phyloP scores from a whole-genome alignment of 2,797 vertebrate genomes.

The Ptychadena robeensis region DNA sequence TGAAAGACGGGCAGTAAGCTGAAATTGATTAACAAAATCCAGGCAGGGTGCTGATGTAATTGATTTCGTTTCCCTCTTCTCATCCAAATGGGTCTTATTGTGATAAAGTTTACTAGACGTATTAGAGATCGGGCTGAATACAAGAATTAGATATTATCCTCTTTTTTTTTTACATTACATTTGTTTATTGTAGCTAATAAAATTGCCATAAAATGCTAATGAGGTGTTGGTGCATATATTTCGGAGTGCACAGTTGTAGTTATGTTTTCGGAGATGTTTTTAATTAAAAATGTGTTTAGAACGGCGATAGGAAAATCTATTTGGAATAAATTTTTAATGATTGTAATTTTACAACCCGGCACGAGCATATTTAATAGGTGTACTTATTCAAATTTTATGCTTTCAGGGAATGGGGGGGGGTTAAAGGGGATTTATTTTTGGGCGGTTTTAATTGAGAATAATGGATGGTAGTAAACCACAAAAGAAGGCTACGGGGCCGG shows the following conservation, averaged over 20 bases:
- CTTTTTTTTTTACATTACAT: conserved; percentile 56
- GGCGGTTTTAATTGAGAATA: conserved; percentile 30
- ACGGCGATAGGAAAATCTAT: conserved; percentile 41
- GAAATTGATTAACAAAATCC: conserved; percentile 25
- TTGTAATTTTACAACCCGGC: conserved; percentile 41
- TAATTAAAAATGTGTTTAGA: conserved; percentile 56
- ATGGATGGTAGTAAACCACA: conserved; percentile 13
- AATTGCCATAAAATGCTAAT: conserved; percentile 60
- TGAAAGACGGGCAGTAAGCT: neutral
- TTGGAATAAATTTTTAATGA: conserved; percentile 57
- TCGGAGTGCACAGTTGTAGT: conserved; percentile 53
- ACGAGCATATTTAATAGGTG: conserved; percentile 35
- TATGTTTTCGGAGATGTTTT: conserved; percentile 55
- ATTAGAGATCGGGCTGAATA: conserved; percentile 48
- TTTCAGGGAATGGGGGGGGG: conserved; percentile 6
- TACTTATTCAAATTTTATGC: conserved; percentile 48
- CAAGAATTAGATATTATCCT: conserved; percentile 48
- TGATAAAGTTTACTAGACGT: conserved; percentile 54
- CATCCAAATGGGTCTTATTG: conserved; percentile 42
- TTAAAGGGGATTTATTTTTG: conserved; percentile 37
- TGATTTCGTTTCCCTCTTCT: conserved; percentile 10
- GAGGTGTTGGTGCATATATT: conserved; percentile 55
- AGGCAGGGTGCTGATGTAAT: conserved; percentile 27
- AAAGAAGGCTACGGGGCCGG: conserved; percentile 20
- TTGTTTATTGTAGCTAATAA: conserved; percentile 62